Evolutionary conservation across 2,888 invertebrate genomes (phyloP).

Genomic region (Hirtodrosophila trivittata): DNA sequence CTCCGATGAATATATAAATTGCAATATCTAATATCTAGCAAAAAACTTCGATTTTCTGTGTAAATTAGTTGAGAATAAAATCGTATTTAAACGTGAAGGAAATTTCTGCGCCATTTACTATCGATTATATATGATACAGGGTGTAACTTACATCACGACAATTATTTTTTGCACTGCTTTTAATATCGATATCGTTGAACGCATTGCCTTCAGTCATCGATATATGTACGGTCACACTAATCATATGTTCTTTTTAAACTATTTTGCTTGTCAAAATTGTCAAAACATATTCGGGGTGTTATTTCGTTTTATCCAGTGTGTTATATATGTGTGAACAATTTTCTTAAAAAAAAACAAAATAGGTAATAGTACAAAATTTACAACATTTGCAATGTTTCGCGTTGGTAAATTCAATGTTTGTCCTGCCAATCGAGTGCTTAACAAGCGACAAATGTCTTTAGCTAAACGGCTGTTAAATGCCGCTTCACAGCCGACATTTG

Average conservation of each 20-base stretch:
- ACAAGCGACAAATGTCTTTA: constrained; percentile 30
- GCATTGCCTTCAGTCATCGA: too few relatives aligned
- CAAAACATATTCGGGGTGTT: constrained; percentile 12
- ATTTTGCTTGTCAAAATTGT: constrained; percentile 39
- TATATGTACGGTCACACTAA: constrained; percentile 32
- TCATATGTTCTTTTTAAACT: constrained; percentile 36
- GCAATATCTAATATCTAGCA: constrained; percentile 13
- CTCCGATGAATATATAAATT: constrained; percentile 45
- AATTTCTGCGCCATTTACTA: not conserved
- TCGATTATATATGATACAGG: not conserved
- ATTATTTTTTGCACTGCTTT: too few relatives aligned
- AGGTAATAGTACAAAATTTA: constrained; percentile 24
- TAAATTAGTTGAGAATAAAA: constrained; percentile 51
- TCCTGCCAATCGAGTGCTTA: not conserved
- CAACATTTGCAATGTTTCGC: constrained; percentile 46
- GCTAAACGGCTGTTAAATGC: constrained; percentile 21
- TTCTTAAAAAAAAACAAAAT: not conserved
- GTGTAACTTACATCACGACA: too few relatives aligned
- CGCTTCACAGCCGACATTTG: not conserved
- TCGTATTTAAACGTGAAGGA: constrained; percentile 2
- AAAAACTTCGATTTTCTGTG: constrained; percentile 32
- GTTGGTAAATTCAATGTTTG: constrained; percentile 21
- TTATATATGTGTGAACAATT: not conserved
- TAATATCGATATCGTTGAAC: too few relatives aligned
- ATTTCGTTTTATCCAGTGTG: constrained; percentile 16